Conservation (phyloP, 2,797 vertebrate genomes). For the Nothura maculosa region DNA sequence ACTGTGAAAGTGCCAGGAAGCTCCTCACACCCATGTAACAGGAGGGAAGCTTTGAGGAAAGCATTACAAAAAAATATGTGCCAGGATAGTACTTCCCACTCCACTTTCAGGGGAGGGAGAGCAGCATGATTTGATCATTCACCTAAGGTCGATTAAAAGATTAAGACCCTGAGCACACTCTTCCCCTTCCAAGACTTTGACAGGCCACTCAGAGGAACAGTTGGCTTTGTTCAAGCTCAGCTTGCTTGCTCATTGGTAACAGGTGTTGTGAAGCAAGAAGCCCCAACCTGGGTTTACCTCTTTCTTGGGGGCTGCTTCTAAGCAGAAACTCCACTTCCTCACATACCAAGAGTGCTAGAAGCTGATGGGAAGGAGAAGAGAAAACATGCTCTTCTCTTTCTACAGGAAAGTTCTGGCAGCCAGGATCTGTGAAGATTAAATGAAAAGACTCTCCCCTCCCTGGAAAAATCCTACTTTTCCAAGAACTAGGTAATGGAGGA, state of each 20-base stretch:
- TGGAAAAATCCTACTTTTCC: neutral
- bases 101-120: neutral
- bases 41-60: neutral
- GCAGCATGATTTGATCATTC: neutral
- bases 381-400: neutral
- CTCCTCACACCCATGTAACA: fast-evolving
- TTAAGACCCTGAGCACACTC: neutral
- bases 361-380: too few species aligned
- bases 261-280: neutral
- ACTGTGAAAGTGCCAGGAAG: neutral
- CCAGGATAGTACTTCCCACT: neutral
- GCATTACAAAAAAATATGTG: fast-evolving
- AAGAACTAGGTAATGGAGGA: neutral
- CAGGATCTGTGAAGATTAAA: neutral
- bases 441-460: neutral
- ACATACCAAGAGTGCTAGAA: neutral
- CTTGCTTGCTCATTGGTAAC: neutral
- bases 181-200: neutral
- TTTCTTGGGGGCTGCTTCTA: neutral
- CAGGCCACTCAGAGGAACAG: neutral
- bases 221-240: neutral
- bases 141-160: neutral
- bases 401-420: neutral
- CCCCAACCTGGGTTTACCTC: fast-evolving
- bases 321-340: neutral